Conservation (phyloP, 1,140 invertebrate genomes). For the Ephestia elutella region DNA sequence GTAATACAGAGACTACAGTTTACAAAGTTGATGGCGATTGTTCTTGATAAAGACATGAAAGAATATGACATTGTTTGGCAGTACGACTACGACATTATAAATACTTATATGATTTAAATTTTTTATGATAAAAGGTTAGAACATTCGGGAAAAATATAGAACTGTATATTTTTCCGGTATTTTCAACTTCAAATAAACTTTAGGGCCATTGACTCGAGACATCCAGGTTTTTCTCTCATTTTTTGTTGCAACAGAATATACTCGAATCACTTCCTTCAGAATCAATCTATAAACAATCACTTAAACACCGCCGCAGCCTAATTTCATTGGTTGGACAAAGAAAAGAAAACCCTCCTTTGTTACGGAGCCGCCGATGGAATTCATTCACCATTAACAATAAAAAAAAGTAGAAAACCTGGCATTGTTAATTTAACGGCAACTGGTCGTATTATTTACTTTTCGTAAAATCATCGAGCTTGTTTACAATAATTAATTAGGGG, state of each 20-base stretch:
- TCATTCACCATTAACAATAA: slow-evolving; percentile 33
- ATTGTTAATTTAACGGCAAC: slow-evolving; percentile 55
- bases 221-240: slow-evolving; percentile 12
- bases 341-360: slow-evolving; percentile 51
- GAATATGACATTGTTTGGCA: no score
- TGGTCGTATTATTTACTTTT: slow-evolving; percentile 65
- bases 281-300: slow-evolving; percentile 6
- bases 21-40: no score
- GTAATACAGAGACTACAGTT: no score
- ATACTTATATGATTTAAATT: no score
- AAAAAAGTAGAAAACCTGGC: slow-evolving; percentile 52
- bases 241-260: slow-evolving; percentile 23
- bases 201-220: background rate
- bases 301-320: slow-evolving; percentile 9
- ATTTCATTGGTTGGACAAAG: slow-evolving; percentile 33
- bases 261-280: background rate
- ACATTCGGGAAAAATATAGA: no score
- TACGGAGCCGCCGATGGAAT: slow-evolving; percentile 34
- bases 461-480: slow-evolving; percentile 67
- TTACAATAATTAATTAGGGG: slow-evolving; percentile 68
- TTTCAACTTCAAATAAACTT: no score
- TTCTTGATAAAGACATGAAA: no score
- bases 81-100: no score
- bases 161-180: no score
- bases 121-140: no score